Percentiles rank a stretch among this genome's conserved stretches.
Evolutionary conservation across 2,888 invertebrate genomes (phyloP).

Genomic region (Hoplodrina blanda): DNA sequence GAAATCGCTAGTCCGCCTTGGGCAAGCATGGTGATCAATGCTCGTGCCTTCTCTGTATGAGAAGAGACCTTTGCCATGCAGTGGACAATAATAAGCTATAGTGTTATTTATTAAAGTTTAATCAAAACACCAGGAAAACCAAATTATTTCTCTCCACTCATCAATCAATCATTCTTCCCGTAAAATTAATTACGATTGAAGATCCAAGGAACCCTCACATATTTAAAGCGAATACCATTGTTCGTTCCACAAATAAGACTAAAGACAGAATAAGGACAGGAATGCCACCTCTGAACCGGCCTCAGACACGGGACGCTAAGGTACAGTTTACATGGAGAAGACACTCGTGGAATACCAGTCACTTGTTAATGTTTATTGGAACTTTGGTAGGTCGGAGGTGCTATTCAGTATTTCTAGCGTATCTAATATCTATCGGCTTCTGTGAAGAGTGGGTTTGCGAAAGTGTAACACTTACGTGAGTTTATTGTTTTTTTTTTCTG

Average conservation of each 20-base stretch:
- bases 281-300: constrained; percentile 64
- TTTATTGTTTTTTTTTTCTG: not conserved
- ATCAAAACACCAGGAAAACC: not conserved
- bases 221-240: constrained; percentile 26
- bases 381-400: not conserved
- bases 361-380: not conserved
- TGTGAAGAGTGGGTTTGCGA: not conserved
- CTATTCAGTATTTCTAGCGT: not conserved
- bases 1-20: too few species aligned
- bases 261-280: constrained; percentile 24
- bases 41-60: too few species aligned
- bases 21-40: too few species aligned
- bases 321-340: constrained; percentile 19
- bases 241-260: constrained; percentile 25
- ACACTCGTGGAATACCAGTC: not conserved
- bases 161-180: constrained; percentile 24
- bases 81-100: too few species aligned
- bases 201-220: constrained; percentile 12
- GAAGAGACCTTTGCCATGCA: too few species aligned
- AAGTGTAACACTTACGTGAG: too few species aligned
- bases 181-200: constrained; percentile 33
- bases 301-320: constrained; percentile 26
- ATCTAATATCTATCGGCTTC: not conserved
- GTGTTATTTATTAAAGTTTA: too few species aligned
- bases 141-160: not conserved